Percentiles rank a stretch among this genome's conserved stretches.
Conservation (phyloP, 2,113 vertebrate genomes). For the Mesoclemmys tuberculata region DNA sequence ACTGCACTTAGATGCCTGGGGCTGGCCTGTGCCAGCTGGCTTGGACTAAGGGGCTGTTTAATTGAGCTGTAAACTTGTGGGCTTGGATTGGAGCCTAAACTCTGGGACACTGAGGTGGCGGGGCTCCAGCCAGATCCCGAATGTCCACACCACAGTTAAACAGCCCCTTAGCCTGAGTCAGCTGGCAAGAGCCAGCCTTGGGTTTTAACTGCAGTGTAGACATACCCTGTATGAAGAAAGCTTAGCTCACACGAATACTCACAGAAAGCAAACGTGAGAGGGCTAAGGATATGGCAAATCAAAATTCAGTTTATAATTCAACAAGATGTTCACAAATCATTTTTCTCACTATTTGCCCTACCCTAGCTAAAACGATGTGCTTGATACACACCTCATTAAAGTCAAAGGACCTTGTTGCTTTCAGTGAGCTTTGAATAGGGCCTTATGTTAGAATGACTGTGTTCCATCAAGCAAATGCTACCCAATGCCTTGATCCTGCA, state of each 20-base stretch:
- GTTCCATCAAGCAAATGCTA: neutral
- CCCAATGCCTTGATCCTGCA: neutral
- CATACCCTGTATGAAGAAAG: no score
- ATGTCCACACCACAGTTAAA: no score
- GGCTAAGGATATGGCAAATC: neutral
- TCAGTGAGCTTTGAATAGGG: neutral
- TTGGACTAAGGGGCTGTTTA: neutral
- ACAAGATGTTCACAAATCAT: constrained; percentile 8
- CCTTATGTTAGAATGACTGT: constrained; percentile 26
- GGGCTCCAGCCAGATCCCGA: no score
- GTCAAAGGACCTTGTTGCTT: constrained; percentile 21
- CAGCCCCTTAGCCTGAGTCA: no score
- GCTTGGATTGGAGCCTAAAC: no score
- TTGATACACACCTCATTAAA: constrained; percentile 7
- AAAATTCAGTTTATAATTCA: constrained; percentile 26
- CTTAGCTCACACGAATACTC: neutral
- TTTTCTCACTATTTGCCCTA: neutral
- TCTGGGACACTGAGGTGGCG: no score
- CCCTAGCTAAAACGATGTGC: neutral
- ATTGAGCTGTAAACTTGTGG: no score
- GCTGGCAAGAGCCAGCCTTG: no score
- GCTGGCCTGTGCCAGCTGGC: no score
- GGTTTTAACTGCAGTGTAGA: no score
- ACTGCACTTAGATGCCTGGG: no score
- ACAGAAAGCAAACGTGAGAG: constrained; percentile 24